Conservation (phyloP, 2,888 invertebrate genomes). For the Didymodactylos carnosus region DNA sequence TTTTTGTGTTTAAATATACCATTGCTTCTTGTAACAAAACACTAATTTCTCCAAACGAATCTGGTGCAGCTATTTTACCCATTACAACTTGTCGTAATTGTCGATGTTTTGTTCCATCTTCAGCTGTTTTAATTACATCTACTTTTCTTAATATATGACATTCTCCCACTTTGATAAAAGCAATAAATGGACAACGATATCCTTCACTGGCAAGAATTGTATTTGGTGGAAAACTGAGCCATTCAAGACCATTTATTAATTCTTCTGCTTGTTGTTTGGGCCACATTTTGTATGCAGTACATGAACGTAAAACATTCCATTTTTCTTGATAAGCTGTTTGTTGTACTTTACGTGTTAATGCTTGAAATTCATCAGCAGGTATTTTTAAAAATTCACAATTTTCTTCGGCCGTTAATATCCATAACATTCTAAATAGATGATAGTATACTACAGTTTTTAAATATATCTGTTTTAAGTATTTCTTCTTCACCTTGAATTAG, state of each 20-base stretch:
- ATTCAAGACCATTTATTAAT: slow-evolving; percentile 9
- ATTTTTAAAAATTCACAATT: slow-evolving; percentile 11
- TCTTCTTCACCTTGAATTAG: not conserved
- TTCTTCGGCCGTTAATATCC: slow-evolving; percentile 5
- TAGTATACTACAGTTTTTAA: not conserved
- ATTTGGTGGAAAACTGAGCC: slow-evolving; percentile 3
- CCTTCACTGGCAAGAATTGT: slow-evolving; percentile 15
- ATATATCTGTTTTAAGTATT: not conserved
- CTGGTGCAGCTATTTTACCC: slow-evolving; percentile 6
- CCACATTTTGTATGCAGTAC: slow-evolving; percentile 6
- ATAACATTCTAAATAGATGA: not conserved
- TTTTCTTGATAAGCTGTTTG: slow-evolving; percentile 1
- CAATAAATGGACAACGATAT: slow-evolving; percentile 23
- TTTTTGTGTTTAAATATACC: not conserved
- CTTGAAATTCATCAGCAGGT: not conserved
- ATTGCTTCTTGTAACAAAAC: slow-evolving; percentile 10
- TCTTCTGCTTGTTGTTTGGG: slow-evolving; percentile 10
- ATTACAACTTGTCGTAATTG: slow-evolving; percentile 10
- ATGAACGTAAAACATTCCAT: not conserved
- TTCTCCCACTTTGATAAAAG: slow-evolving; percentile 37
- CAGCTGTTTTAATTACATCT: slow-evolving; percentile 21
- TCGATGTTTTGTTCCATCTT: slow-evolving; percentile 7
- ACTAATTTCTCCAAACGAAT: slow-evolving; percentile 12
- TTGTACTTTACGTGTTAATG: not conserved
- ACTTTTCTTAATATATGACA: slow-evolving; percentile 34